phyloP scores from a whole-genome alignment of 2,888 invertebrate species.

The Ichneumon xanthorius region DNA sequence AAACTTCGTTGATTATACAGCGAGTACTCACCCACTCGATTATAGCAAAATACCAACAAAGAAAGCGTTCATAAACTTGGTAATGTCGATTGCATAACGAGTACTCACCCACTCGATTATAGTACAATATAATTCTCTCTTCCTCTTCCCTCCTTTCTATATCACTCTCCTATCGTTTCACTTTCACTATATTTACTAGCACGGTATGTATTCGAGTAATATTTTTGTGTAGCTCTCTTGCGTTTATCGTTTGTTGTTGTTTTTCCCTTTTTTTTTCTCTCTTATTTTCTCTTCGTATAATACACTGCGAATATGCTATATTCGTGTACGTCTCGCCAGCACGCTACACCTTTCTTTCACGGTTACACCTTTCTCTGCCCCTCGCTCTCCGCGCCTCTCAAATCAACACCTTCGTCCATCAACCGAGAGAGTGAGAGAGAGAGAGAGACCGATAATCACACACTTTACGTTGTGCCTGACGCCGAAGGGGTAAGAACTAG shows the following conservation, averaged over 20 bases:
- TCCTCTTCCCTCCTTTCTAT: constrained; percentile 10
- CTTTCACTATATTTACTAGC: constrained; percentile 20
- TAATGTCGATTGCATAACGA: background rate
- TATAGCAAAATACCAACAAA: constrained; percentile 28
- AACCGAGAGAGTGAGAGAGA: background rate
- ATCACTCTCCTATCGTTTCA: constrained; percentile 14
- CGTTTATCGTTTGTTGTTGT: constrained; percentile 43
- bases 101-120: constrained; percentile 57
- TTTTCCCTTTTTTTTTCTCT: background rate
- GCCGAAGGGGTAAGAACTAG: constrained; percentile 43
- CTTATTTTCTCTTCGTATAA: constrained; percentile 22
- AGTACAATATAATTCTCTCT: constrained; percentile 30
- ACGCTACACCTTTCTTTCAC: constrained; percentile 22
- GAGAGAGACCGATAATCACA: constrained; percentile 24
- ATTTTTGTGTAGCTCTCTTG: constrained; percentile 56
- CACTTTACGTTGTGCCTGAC: constrained; percentile 11
- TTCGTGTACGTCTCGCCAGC: constrained; percentile 14
- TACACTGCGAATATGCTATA: constrained; percentile 38
- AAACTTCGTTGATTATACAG: background rate
- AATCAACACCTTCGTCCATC: constrained; percentile 1
- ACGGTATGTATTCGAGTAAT: constrained; percentile 16
- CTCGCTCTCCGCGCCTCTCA: background rate
- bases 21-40: constrained; percentile 50
- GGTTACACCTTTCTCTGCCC: constrained; percentile 13
- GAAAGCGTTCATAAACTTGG: background rate